Base-by-base conservation (phyloP, 2,888 invertebrate species). In the Malachius bipustulatus region DNA sequence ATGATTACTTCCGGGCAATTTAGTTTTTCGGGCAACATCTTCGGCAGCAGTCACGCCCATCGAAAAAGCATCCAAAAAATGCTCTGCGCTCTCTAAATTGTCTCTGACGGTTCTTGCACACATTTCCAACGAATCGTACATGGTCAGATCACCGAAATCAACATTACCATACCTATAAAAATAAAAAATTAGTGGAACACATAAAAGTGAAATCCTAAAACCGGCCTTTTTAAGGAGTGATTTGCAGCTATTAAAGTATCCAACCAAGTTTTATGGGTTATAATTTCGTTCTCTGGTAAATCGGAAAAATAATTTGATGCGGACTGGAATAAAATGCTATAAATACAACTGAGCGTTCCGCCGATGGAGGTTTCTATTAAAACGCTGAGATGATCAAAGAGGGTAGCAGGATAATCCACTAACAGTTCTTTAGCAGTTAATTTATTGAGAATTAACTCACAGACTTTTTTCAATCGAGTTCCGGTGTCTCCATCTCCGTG, bases 401-500 rank as follows among this genome's bases (percentile, higher is more conserved):
- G 52, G 4, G 52, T 48, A 42, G 54, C 58, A 2, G 60, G 59
- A 42, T 50, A 51, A 6, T 45, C 38, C 6, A 47, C 41, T 16
- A 51, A 44, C 2, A 62, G 16, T 38, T 50, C 52, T 4, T 51
- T 45, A 3, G 40, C 36, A 12, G 44, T 42, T 9, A 54, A 37
- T 31, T 54, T 44, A 16, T 48, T 49, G 11, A 54, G 41, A 4
- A 65, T 46, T 12, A 56, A 53, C 33, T 58, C 57, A 4, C 55
- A 54, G 2, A 50, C 47, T 11, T 37, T 37, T 42, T 48, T 55
- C 15, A 62, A 40, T 41, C 57, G 51, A 3, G 55, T 54, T 4
- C 88, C 87, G 49, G 82, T 81, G 57, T 85, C 82, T 0, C 82
- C 82, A 50, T 82, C 81, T 0, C 82, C 82, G 43, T 69, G 71